Base-by-base conservation (phyloP, 2,888 invertebrate genomes). In the Carcina quercana region DNA sequence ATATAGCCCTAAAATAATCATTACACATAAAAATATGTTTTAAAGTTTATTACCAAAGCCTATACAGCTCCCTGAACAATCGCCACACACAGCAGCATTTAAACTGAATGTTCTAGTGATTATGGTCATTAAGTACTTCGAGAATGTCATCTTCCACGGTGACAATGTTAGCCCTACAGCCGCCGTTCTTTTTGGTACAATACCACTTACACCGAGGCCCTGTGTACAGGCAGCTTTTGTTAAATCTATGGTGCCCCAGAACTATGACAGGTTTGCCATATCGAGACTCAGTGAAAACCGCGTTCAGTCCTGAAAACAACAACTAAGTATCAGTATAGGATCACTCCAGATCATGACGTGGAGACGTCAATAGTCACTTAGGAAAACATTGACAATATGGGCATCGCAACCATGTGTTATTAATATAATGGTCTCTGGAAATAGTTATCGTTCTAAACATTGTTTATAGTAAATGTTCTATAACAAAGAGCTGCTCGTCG, bases 211-310 rank as follows among this genome's bases (percentile, higher is more conserved):
- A 41, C n/a, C 34, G 40, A 2, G 25, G 14, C 0, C 53, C 53
- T 11, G 13, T 41, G 13, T 40, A 34, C 10, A 37, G 26, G 3
- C 21, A 14, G 31, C 47, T 43, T 27, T 45, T 53, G 35, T 59
- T 50, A 35, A 47, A 68, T 7, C 55, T 40, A 35, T 63, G 43
- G 1, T 30, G 25, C 0, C 53, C 52, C 1, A 50, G 20, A 11
- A 37, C 12, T 1, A 59, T 34, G 5, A 46, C 52, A 1, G 59
- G 59, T 14, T 39, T 35, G 3, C 47, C 50, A 13, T 19, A 33
- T 5, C 49, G 41, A 1, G 47, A 49, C 5, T 35, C 45, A 6
- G 40, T 40, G 17, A 30, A 30, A 15, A 19, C 5, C 8, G 28
- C 11, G 6, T 15, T 5, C 3, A 11, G 11, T 11, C 7, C 28